phyloP scores from a whole-genome alignment of 2,113 vertebrate species.

The Rhodinocichla rosea region DNA sequence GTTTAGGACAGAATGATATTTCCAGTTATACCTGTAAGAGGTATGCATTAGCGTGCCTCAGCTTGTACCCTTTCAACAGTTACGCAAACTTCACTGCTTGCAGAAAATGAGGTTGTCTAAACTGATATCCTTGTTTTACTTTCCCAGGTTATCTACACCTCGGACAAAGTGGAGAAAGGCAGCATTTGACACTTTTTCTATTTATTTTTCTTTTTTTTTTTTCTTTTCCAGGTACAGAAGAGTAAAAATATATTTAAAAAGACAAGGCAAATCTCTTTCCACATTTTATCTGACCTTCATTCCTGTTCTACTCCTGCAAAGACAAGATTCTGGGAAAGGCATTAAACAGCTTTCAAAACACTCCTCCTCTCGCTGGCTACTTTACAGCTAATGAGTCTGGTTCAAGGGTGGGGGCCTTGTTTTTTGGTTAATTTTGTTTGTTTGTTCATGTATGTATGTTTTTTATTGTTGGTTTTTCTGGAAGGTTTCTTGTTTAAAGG shows the following conservation, averaged over 20 bases:
- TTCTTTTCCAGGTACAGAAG: slow-evolving; percentile 80
- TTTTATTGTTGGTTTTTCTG: neutral
- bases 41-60: neutral
- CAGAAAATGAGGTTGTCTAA: neutral
- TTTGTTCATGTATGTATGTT: neutral
- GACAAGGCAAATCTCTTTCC: slow-evolving; percentile 75
- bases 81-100: neutral
- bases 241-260: slow-evolving; percentile 67
- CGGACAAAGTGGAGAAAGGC: slow-evolving; percentile 32
- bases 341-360: slow-evolving; percentile 61
- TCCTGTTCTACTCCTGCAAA: slow-evolving; percentile 72
- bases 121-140: slow-evolving; percentile 11
- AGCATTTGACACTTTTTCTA: slow-evolving; percentile 71
- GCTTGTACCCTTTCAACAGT: neutral
- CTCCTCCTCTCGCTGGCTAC: slow-evolving; percentile 63
- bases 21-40: neutral
- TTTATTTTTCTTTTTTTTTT: slow-evolving; percentile 60
- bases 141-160: slow-evolving; percentile 9
- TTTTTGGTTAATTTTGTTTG: neutral
- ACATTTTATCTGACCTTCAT: slow-evolving; percentile 78
- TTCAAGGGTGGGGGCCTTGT: neutral
- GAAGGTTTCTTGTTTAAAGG: neutral
- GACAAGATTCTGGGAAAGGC: slow-evolving; percentile 72
- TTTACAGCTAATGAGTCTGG: slow-evolving; percentile 31
- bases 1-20: neutral